Conservation (phyloP, 2,888 invertebrate genomes). For the Chalcosyrphus nemorum region DNA sequence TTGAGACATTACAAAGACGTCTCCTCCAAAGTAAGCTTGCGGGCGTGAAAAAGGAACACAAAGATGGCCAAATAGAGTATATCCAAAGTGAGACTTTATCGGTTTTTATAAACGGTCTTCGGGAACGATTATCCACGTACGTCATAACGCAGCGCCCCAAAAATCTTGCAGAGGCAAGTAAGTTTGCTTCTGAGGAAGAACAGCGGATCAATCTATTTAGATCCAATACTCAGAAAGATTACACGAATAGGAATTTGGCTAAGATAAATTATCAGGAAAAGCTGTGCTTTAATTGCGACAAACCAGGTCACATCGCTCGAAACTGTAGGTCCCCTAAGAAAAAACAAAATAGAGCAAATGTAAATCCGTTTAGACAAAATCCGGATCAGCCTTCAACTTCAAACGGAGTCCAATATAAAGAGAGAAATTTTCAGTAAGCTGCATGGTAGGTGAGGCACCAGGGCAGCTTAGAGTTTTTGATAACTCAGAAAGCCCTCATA, state of each 20-base stretch:
- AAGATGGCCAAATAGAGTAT: slow-evolving; percentile 1
- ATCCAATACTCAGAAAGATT: slow-evolving; percentile 8
- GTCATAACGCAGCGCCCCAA: slow-evolving; percentile 2
- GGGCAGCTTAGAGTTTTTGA: slow-evolving; percentile 12
- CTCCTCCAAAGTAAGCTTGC: not conserved
- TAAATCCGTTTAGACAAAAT: not conserved
- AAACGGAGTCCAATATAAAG: not conserved
- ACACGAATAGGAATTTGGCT: not conserved
- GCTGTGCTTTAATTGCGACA: slow-evolving; percentile 4
- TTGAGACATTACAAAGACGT: slow-evolving; percentile 10
- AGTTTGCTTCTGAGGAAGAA: slow-evolving; percentile 17
- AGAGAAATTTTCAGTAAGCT: slow-evolving; percentile 9
- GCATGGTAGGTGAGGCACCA: slow-evolving; percentile 14
- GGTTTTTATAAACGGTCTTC: slow-evolving; percentile 10
- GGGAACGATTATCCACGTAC: not conserved
- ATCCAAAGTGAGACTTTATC: slow-evolving; percentile 9
- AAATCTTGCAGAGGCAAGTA: slow-evolving; percentile 12
- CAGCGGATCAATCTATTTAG: not conserved
- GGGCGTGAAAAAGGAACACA: not conserved
- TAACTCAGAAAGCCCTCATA: not conserved
- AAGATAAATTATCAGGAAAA: not conserved
- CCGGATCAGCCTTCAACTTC: slow-evolving; percentile 1
- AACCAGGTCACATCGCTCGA: slow-evolving; percentile 17
- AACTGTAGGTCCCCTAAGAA: not conserved
- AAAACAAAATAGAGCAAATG: not conserved